phyloP scores from a whole-genome alignment of 2,797 vertebrate species.

The Epinephelus awoara region DNA sequence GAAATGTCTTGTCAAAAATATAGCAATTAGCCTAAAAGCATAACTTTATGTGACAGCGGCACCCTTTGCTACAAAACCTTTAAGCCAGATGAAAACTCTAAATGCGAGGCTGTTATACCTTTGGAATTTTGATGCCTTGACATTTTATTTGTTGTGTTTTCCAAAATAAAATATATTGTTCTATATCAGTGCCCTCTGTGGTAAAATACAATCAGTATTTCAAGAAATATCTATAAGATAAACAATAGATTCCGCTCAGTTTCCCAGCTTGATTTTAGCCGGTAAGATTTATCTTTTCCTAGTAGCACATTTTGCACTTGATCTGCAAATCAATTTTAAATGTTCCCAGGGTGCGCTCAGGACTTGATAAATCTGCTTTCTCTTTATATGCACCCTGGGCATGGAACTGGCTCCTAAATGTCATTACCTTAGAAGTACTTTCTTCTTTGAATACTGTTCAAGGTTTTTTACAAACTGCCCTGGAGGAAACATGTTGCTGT shows the following conservation, averaged over 20 bases:
- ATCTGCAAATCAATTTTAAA: not conserved
- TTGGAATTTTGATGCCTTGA: not conserved
- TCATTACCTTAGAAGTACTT: not conserved
- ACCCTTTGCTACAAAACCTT: not conserved
- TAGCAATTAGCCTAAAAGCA: not conserved
- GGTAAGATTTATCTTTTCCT: conserved; percentile 6
- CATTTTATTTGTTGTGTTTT: not conserved
- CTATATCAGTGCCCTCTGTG: not conserved
- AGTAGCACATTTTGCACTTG: not conserved
- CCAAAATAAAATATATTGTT: not conserved
- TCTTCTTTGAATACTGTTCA: not conserved
- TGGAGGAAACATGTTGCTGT: not conserved
- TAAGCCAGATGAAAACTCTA: no score
- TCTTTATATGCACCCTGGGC: not conserved
- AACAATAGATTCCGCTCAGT: not conserved
- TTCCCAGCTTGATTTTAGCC: not conserved
- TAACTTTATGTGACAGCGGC: not conserved
- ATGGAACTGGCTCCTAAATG: not conserved
- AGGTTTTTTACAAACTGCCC: not conserved
- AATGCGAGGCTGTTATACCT: not conserved
- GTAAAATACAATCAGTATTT: not conserved
- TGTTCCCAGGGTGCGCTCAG: not conserved
- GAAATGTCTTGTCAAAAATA: not conserved
- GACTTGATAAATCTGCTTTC: not conserved
- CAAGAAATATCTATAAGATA: not conserved